phyloP scores from a whole-genome alignment of 92 coral and sea anemone species.

The Porites evermanni region DNA sequence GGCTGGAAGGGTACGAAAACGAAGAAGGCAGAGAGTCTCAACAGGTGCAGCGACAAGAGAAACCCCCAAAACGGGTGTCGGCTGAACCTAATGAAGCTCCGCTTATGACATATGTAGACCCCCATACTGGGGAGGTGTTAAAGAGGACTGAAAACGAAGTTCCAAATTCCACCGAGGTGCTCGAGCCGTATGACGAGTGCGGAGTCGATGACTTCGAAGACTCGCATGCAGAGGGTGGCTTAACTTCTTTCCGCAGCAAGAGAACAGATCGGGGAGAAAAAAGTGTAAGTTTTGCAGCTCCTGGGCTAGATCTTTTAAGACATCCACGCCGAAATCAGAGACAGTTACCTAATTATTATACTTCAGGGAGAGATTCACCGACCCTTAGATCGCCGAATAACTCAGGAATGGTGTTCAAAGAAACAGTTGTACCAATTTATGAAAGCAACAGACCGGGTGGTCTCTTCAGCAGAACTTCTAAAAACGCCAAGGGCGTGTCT shows the following conservation, averaged over 20 bases:
- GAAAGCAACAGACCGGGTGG: conserved; percentile 51
- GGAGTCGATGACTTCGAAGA: conserved; percentile 3
- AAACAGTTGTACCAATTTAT: conserved; percentile 55
- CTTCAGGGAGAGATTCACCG: conserved; percentile 36
- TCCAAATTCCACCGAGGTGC: conserved; percentile 73
- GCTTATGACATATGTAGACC: conserved; percentile 68
- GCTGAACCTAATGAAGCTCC: conserved; percentile 17
- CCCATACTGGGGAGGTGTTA: conserved; percentile 72
- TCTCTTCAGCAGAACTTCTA: conserved; percentile 46
- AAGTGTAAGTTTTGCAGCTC: background rate
- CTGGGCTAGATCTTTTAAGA: background rate
- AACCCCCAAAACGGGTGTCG: background rate
- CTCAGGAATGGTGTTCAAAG: conserved; percentile 23
- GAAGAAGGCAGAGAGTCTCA: conserved; percentile 26
- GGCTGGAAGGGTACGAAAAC: conserved; percentile 30
- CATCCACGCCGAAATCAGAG: background rate
- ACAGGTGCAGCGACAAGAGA: conserved; percentile 9
- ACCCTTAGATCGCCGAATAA: background rate
- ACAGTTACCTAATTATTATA: background rate
- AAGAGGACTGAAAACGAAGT: conserved; percentile 63
- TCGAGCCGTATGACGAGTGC: conserved; percentile 51
- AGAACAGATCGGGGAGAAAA: conserved; percentile 20
- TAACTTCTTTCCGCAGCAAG: conserved; percentile 5
- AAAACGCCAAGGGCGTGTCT: conserved; percentile 54
- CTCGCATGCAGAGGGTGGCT: background rate